phyloP scores from a whole-genome alignment of 1,140 invertebrate species.

The Tetramorium parvispinum region DNA sequence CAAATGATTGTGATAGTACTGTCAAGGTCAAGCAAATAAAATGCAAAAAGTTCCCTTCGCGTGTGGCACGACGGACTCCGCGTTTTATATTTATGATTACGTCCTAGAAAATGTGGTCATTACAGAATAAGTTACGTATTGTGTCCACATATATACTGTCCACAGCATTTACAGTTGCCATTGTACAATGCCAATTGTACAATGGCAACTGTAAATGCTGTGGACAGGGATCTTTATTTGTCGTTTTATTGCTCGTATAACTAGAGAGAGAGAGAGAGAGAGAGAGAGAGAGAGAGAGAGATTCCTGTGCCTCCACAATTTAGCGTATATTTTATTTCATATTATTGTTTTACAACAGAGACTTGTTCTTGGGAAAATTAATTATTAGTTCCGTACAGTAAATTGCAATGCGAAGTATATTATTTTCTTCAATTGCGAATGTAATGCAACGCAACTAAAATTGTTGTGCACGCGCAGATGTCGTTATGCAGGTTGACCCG shows the following conservation, averaged over 20 bases:
- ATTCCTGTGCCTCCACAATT: neutral
- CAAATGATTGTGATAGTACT: constrained; percentile 22
- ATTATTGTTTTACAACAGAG: neutral
- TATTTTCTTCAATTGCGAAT: constrained; percentile 10
- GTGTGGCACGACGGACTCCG: constrained; percentile 4
- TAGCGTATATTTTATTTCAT: neutral
- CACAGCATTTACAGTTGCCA: too few relatives aligned
- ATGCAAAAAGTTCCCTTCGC: constrained; percentile 40
- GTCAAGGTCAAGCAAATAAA: constrained; percentile 38
- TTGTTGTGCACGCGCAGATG: neutral
- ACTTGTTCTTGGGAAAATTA: neutral
- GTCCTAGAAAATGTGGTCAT: constrained; percentile 12
- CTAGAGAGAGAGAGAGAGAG: neutral
- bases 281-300: neutral
- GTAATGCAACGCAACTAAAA: constrained; percentile 3
- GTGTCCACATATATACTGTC: too few relatives aligned
- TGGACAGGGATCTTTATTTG: neutral
- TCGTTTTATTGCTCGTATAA: constrained; percentile 20
- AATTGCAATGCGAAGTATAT: neutral
- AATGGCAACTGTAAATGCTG: neutral
- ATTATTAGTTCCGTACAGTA: neutral
- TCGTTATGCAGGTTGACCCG: constrained; percentile 13
- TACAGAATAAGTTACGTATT: neutral
- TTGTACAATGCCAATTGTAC: neutral
- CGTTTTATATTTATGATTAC: constrained; percentile 24